Evolutionary conservation across 2,797 vertebrate genomes (phyloP).

Genomic region (Karalla daura): DNA sequence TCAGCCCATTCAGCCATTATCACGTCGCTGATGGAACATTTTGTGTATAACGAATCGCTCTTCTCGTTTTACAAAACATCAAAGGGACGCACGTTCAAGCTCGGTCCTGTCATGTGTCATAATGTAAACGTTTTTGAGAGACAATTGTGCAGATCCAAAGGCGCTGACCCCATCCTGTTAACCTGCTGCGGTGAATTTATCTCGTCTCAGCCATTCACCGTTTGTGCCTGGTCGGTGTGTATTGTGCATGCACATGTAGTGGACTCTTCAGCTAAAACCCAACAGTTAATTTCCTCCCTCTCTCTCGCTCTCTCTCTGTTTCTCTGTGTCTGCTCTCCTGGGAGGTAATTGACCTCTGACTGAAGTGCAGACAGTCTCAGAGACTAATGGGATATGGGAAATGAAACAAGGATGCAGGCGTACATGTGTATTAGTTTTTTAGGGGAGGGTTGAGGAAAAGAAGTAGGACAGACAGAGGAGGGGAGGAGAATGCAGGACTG

Average conservation of each 20-base stretch:
- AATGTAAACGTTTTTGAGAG: constrained; percentile 22
- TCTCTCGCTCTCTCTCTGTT: too few relatives aligned
- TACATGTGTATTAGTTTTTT: too few relatives aligned
- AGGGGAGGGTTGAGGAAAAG: not conserved
- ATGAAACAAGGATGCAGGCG: constrained; percentile 6
- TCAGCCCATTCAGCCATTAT: constrained; percentile 18
- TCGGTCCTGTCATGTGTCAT: not conserved
- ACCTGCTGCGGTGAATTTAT: constrained; percentile 3
- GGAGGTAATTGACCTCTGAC: constrained; percentile 60
- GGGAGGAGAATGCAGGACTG: not conserved
- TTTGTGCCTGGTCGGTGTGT: constrained; percentile 11
- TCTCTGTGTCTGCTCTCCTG: constrained; percentile 34
- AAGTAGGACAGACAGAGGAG: not conserved
- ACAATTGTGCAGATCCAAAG: constrained; percentile 13
- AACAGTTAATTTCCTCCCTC: constrained; percentile 40
- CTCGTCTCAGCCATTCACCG: not conserved
- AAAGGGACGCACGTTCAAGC: constrained; percentile 26
- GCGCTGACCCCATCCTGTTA: constrained; percentile 21
- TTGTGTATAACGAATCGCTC: constrained; percentile 14
- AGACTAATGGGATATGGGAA: constrained; percentile 46
- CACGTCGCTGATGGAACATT: constrained; percentile 22
- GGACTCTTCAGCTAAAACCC: constrained; percentile 48
- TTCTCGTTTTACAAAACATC: constrained; percentile 28
- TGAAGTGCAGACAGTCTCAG: constrained; percentile 46
- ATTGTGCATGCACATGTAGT: constrained; percentile 30